A percentile compares a stretch with the other conserved stretches of the same genome.
Evolutionary conservation across 2,888 invertebrate species (phyloP).

Genomic region (Agrenia bidenticulata): DNA sequence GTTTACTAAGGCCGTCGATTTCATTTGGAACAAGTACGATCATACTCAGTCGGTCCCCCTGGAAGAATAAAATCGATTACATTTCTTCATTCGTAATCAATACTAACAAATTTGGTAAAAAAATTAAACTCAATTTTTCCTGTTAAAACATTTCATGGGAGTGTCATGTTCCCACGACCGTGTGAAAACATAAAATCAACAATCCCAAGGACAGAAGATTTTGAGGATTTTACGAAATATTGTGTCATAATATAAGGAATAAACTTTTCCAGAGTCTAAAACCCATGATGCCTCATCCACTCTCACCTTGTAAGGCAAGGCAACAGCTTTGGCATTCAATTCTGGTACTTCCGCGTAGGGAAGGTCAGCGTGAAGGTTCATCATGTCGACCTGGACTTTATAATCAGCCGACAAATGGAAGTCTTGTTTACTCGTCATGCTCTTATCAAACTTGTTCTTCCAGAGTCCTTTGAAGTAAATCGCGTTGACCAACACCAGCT

Average conservation of each 20-base stretch:
- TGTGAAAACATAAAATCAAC: too few species aligned
- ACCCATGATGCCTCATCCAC: too few species aligned
- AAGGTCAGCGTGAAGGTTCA: slow-evolving; percentile 55
- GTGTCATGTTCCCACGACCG: too few species aligned
- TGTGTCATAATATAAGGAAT: too few species aligned
- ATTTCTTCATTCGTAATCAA: not conserved
- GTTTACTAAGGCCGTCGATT: slow-evolving; percentile 63
- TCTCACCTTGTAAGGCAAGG: slow-evolving; percentile 55
- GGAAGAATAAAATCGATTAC: slow-evolving; percentile 27
- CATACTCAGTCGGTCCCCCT: slow-evolving; percentile 70
- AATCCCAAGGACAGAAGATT: too few species aligned
- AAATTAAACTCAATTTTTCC: too few species aligned
- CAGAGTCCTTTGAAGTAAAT: slow-evolving; percentile 57
- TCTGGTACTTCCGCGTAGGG: slow-evolving; percentile 50
- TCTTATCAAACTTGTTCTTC: slow-evolving; percentile 49
- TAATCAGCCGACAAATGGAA: slow-evolving; percentile 53
- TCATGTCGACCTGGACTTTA: slow-evolving; percentile 56
- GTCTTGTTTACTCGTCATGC: slow-evolving; percentile 52
- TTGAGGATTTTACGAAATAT: too few species aligned
- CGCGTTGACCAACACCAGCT: slow-evolving; percentile 55
- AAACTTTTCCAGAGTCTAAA: too few species aligned
- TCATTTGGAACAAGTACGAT: slow-evolving; percentile 72
- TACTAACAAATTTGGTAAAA: not conserved
- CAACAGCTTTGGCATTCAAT: slow-evolving; percentile 54
- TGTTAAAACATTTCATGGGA: too few species aligned